Evolutionary conservation across 2,888 invertebrate species (phyloP), one percentile per base, ranked within the genome.

Genomic region (Ferrisia virgata): DNA sequence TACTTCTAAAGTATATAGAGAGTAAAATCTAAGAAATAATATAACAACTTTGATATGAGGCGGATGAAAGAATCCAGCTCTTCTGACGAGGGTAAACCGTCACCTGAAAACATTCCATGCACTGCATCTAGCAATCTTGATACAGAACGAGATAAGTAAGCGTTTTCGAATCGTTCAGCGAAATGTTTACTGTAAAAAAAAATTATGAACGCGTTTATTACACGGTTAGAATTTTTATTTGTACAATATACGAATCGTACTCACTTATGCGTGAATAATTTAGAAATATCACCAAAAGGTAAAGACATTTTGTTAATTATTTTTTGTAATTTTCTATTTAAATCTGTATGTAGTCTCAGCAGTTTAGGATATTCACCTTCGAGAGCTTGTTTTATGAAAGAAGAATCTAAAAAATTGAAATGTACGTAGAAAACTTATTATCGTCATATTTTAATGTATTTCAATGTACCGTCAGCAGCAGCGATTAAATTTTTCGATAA

Each of bases 351-450:
- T 86, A 94, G 91, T 87, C 94, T 93, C n/a, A 96, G 89, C 53
- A 96, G 90, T 88, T 94, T 95, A 5, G 96, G 96, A 88, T 93
- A 96, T 88, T 96, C 96, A 84, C 94, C 94, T 89, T 96, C 96
- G 85, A 96, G 91, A 84, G 95, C 93, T 89, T 96, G 95, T 87
- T 93, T 94, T 69, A 96, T 91, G 86, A 90, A 90, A 33, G 89
- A 89, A 0, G 91, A 90, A 72, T 85, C 87, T 87, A 81, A 85
- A 64, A 64, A 84, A 79, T 0, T 28, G 13, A 78, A 78, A 79
- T 36, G 18, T 11, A 18, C 1, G 11, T 22, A 11, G 36, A 18
- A 22, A 22, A 22, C 15, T 3, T 28, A n/a, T 47, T 47, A 18
- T 47, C 47, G 4, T 47, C n/a, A n/a, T 1, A 18, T 47, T n/a